Base-by-base conservation (phyloP, 2,888 invertebrate species). In the Noctuana brunneofusca region DNA sequence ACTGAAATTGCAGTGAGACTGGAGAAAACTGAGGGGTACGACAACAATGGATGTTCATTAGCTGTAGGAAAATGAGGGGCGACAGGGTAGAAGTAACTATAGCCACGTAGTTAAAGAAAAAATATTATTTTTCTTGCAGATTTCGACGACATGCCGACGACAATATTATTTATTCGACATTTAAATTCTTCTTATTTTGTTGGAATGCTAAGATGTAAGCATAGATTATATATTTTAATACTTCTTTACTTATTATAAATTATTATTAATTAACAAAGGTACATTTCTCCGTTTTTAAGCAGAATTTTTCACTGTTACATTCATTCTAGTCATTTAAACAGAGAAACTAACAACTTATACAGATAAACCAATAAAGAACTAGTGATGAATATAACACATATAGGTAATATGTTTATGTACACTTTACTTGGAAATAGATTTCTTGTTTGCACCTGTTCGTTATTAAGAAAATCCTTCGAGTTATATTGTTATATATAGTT, bases 41-140 rank as follows among this genome's bases (percentile, higher is more conserved):
- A 46, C 55, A 50, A 63, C 63, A 63, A 63, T 63, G 43, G 63
- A 55, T 56, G 63, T 56, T 62, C 63, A 63, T 63, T 63, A 63
- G 50, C 56, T 32, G 27, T 32, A 50, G 62, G 49, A 49, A 62
- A 62, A 55, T 48, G 62, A 62, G 32, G 30, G 43, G 27, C 5
- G 18, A 32, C 50, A 50, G 41, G 55, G 20, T 62, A 55, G 41
- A 49, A 18, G 55, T 27, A 43, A 16, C 16, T 18, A 27, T 48
- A 30, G 20, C 55, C 55, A 30, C 2, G 9, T 11, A 3, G 18
- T 18, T 18, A 18, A 43, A 4, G 18, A 43, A 43, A n/a, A 18
- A 18, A 43, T 41, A 2, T 8, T 3, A 8, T 0, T 43, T 18
- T 8, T 43, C 41, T 18, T 18, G 11, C 43, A 18, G 18, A 6